Base-by-base conservation (phyloP, 2,113 vertebrate genomes). In the Anarrhichthys ocellatus region DNA sequence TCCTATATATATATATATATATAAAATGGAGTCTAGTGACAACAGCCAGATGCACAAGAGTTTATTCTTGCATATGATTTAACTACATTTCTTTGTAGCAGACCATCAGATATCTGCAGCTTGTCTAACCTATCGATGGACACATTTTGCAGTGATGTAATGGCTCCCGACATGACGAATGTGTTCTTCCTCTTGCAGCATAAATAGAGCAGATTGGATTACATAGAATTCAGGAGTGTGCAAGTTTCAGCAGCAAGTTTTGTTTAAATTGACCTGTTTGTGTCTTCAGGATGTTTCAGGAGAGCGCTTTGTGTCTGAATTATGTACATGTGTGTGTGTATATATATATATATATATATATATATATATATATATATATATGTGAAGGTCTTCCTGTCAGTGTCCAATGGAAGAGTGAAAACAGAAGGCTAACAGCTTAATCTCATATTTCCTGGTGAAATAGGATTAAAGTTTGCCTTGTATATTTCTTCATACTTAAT, bases 361-460 rank as follows among this genome's bases (percentile, higher is more conserved):
- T 27, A 27, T 27, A 27, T 27, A 27, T 27, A 27, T 72, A 29
- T 29, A 29, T 29, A 2, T 29, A 32, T 66, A 36, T 32, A 79
- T 59, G 72, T 81, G 44, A 77, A 64, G 42, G 32, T 88, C 85
- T 92, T 85, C 29, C 2, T 86, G 67, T 84, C 85, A 90, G 92
- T 93, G 91, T 90, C 89, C 85, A 92, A 94, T 94, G 91, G 92
- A 94, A 94, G 94, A 94, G 93, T 95, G 94, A 94, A 94, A 93
- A 63, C 93, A 95, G 92, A 95, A 95, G 93, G 93, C 89, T 87
- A 71, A 89, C 73, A 77, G 36, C 29, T 92, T 94, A 93, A 93
- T 93, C 90, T 76, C 67, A 17, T 90, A 92, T 95, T 95, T 95
- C 93, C 87, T 83, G 27, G 83, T 81, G 92, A 95, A 95, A 93